Conservation (phyloP, 2,113 vertebrate genomes). For the Genyomyrus donnyi region DNA sequence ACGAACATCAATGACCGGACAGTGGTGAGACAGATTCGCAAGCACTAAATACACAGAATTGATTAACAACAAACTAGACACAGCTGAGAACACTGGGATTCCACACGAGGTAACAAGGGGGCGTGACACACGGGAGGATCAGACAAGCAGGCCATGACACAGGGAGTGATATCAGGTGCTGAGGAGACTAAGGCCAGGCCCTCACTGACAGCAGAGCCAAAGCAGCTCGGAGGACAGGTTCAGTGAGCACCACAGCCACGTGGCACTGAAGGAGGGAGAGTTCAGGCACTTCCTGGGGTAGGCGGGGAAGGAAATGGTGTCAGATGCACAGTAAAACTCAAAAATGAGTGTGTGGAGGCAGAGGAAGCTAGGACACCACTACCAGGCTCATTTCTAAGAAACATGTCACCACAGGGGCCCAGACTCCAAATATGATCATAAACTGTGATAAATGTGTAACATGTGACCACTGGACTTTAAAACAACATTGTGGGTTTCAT, state of each 20-base stretch:
- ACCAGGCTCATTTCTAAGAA: not conserved
- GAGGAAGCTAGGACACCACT: not conserved
- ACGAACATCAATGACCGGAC: too few species aligned
- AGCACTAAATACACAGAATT: too few species aligned
- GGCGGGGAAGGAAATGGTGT: not conserved
- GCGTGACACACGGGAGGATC: too few species aligned
- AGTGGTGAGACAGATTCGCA: too few species aligned
- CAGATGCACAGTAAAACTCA: not conserved
- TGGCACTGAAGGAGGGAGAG: not conserved
- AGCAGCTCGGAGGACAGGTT: not conserved
- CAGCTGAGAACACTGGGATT: too few species aligned
- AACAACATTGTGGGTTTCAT: not conserved
- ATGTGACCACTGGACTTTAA: not conserved
- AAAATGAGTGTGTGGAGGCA: not conserved
- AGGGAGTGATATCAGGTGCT: too few species aligned
- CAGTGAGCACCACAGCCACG: not conserved
- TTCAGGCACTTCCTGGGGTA: not conserved
- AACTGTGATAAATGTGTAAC: not conserved
- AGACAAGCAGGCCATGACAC: too few species aligned
- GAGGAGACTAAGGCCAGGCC: too few species aligned
- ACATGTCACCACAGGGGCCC: not conserved
- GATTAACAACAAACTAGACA: too few species aligned
- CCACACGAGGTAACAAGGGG: too few species aligned
- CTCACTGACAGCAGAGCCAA: not conserved
- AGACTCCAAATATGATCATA: not conserved